Percentiles rank a stretch among this genome's conserved stretches.
phyloP scores from a whole-genome alignment of 2,888 invertebrate species.

The Nymphalis c-album region DNA sequence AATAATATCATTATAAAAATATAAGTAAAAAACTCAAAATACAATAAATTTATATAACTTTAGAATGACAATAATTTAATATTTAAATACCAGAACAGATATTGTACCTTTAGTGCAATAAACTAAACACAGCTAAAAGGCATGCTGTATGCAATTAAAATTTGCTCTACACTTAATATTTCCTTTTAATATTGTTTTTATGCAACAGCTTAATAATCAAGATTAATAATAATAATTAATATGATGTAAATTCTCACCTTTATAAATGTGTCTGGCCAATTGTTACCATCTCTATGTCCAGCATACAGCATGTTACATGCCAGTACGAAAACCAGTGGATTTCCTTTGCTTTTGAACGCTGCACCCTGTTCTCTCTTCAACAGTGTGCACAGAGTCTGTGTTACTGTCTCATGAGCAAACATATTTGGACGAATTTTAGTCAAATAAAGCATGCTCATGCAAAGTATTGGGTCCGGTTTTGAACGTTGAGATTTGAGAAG shows the following conservation, averaged over 20 bases:
- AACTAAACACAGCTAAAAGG: too few relatives aligned
- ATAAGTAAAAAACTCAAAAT: too few relatives aligned
- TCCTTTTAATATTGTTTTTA: too few relatives aligned
- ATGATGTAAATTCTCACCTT: constrained; percentile 80
- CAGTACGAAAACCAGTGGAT: constrained; percentile 89
- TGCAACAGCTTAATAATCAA: too few relatives aligned
- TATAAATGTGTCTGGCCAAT: constrained; percentile 96
- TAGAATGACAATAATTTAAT: too few relatives aligned
- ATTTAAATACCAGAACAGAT: too few relatives aligned
- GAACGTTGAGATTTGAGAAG: constrained; percentile 88
- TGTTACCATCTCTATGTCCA: constrained; percentile 89
- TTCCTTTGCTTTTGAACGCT: constrained; percentile 88
- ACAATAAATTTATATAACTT: too few relatives aligned
- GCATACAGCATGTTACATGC: constrained; percentile 92
- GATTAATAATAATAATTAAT: too few relatives aligned
- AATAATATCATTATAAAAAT: too few relatives aligned
- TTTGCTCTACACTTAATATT: too few relatives aligned
- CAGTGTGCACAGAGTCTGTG: constrained; percentile 89
- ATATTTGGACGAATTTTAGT: constrained; percentile 89
- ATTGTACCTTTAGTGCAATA: too few relatives aligned
- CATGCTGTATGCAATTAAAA: too few relatives aligned
- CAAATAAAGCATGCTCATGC: constrained; percentile 89
- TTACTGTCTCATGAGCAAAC: constrained; percentile 88
- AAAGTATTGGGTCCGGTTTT: constrained; percentile 91
- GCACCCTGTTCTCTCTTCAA: constrained; percentile 89